A percentile compares a stretch with the other conserved stretches of the same genome.
Conservation (phyloP, 2,797 vertebrate genomes). For the Bradypus variegatus region DNA sequence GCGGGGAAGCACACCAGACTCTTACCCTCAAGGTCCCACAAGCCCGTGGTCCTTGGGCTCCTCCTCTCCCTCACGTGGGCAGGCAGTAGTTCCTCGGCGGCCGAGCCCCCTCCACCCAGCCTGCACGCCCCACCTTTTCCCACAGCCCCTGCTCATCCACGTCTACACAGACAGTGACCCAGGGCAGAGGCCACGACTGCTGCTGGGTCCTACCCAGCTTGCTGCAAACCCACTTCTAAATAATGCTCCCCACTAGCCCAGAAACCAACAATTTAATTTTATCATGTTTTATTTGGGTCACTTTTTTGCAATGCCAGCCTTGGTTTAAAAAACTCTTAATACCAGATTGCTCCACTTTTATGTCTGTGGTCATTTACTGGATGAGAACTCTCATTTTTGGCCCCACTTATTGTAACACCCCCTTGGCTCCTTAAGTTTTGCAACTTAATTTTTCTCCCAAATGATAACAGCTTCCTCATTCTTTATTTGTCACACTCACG, state of each 20-base stretch:
- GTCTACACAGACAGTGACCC: not conserved
- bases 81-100: no score
- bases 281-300: not conserved
- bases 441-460: not conserved
- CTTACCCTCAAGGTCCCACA: no score
- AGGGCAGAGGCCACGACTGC: not conserved
- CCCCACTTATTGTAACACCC: not conserved
- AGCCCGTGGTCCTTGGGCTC: not conserved
- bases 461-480: constrained; percentile 23
- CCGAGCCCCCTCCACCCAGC: not conserved
- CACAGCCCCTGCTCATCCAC: not conserved
- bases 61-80: not conserved
- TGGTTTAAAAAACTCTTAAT: not conserved
- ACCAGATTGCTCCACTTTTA: not conserved
- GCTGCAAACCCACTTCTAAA: not conserved
- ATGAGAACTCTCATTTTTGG: not conserved
- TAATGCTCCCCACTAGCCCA: not conserved
- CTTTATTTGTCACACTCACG: not conserved
- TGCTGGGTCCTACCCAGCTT: not conserved
- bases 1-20: not conserved
- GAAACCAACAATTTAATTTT: not conserved
- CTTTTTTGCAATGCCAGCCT: not conserved
- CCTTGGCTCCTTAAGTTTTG: not conserved
- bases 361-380: not conserved
- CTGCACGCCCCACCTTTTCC: not conserved